Evolutionary conservation across 2,797 vertebrate species (phyloP), one percentile per base, ranked within the genome.

Genomic region (Nasua narica): DNA sequence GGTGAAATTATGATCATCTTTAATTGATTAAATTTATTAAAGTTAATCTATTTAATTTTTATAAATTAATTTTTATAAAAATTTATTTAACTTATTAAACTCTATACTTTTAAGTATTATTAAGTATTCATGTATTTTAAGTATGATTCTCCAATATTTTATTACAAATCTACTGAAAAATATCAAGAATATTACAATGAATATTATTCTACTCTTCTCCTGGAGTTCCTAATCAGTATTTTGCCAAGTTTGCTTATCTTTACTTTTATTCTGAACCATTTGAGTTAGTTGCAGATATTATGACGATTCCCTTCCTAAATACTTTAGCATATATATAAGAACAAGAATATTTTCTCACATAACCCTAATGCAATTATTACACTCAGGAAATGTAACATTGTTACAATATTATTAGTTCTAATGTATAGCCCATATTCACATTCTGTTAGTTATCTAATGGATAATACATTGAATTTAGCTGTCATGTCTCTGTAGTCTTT

Each of bases 91-190:
- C 8, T 93, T 93, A 87, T 40, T 93, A 56, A 27, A 11, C 12
- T 91, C 46, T 79, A 84, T 3, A n/a, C 78, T 62, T 94, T 83
- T 88, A 5, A 70, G 35, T 18, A 76, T 85, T 90, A 11, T 82
- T 82, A 86, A 96, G 82, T 76, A n/a, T 18, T 76, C 21, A 70
- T 11, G 6, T 40, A 70, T 70, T 89, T 29, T 54, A 91, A 81
- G 48, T 82, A 92, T 87, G 89, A 94, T 6, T 9, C 27, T 27
- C 9, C 1, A 21, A 43, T 78, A 87, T 83, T 93, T 96, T 93
- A 84, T 95, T 96, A 94, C 19, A 95, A 91, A 94, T 52, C 46
- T 94, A 84, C 35, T 79, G 70, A 83, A 95, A 94, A 83, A 56
- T 89, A 91, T 35, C 27, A 82, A 88, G 48, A 81, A 1, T 85